Conservation (phyloP, 1,140 invertebrate genomes). For the Polypedilum vanderplanki region DNA sequence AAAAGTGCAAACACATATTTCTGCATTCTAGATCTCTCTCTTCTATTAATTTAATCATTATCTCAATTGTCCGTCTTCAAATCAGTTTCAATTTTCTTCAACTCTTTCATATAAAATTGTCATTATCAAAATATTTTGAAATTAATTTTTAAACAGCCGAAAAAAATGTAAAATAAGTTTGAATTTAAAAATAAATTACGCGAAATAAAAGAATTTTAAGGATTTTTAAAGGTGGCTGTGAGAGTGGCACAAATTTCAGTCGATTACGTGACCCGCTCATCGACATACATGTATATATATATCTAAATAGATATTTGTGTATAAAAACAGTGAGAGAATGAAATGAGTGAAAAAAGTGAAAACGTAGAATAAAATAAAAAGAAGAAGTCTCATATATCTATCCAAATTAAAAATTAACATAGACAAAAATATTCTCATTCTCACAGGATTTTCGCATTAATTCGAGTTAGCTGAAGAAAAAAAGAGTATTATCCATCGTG, state of each 20-base stretch:
- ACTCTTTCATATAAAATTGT: neutral
- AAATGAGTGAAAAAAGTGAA: neutral
- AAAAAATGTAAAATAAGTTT: no score
- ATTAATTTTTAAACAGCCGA: no score
- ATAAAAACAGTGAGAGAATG: neutral
- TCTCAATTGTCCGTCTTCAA: neutral
- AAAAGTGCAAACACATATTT: neutral
- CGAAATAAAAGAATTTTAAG: no score
- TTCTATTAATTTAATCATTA: neutral
- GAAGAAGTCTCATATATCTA: neutral
- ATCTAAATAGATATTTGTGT: no score
- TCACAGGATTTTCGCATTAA: neutral
- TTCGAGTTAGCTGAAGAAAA: neutral
- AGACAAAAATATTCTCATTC: neutral
- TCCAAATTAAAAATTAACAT: neutral
- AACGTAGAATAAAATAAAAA: conserved; percentile 6
- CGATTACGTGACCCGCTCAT: no score
- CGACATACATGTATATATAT: no score
- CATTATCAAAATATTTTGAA: no score
- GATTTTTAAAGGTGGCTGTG: no score
- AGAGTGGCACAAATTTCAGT: no score
- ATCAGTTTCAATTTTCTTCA: neutral
- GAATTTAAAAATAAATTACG: no score
- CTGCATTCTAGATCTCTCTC: neutral
- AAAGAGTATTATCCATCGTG: neutral